Evolutionary conservation across 2,113 vertebrate genomes (phyloP).

Genomic region (Elaphurus davidianus): DNA sequence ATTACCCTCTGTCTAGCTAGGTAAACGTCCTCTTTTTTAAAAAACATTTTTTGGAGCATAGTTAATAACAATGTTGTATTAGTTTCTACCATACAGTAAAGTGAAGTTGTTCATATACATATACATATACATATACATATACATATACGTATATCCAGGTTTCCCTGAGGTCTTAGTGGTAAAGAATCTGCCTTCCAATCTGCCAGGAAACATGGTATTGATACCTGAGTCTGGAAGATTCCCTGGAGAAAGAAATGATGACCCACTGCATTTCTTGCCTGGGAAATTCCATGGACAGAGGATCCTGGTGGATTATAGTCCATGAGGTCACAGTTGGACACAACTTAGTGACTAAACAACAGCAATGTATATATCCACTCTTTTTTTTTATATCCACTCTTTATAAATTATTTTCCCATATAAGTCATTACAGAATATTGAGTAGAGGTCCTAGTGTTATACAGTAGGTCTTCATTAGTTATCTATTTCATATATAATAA

Average conservation of each 20-base stretch:
- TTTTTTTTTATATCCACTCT: neutral
- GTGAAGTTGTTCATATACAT: neutral
- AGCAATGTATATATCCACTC: neutral
- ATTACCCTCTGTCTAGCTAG: neutral
- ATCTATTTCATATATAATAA: neutral
- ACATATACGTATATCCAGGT: neutral
- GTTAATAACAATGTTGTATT: neutral
- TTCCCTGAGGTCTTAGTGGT: neutral
- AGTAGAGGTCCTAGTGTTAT: neutral
- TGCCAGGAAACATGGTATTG: neutral
- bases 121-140: neutral
- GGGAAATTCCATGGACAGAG: neutral
- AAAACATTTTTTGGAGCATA: neutral
- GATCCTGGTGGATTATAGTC: neutral
- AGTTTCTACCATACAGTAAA: neutral
- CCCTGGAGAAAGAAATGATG: neutral
- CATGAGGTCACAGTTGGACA: neutral
- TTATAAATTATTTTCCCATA: neutral
- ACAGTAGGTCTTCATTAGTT: neutral
- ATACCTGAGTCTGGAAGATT: neutral
- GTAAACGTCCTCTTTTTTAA: neutral
- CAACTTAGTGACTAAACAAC: neutral
- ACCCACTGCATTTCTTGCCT: neutral
- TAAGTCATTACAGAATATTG: neutral
- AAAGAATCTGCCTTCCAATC: neutral